Base-by-base conservation (phyloP, 1,140 invertebrate species). In the Hydropsyche tenuis region DNA sequence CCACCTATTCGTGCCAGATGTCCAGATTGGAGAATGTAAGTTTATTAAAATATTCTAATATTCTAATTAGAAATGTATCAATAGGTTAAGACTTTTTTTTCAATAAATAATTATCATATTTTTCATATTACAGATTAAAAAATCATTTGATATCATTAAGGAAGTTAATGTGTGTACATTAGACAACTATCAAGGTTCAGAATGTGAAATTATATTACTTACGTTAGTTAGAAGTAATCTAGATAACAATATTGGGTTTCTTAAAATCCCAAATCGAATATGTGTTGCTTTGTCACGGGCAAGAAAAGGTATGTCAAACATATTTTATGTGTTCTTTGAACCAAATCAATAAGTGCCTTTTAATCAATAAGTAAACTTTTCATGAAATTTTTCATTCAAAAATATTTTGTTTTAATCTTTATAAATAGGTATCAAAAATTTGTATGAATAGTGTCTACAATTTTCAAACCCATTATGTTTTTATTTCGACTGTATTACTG, bases 111-210 rank as follows among this genome's bases (percentile, higher is more conserved):
- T 4, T 9, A 37, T 4, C 30, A 37, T 37, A 9, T 4, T 4
- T 37, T 4, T 9, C 3, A 4, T 37, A 4, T 69, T 56, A 3
- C 30, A 68, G 65, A 4, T 68, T 0, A 70, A 69, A 68, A 73
- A 69, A 60, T 3, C 42, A 20, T 65, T 42, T 43, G 22, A 42
- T 20, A 16, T 30, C 1, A 18, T 76, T 14, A 27, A 64, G n/a
- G 30, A 84, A 14, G 83, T 90, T 7, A 83, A 85, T 65, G 86
- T 94, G 16, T 87, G 88, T 43, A 88, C 89, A 4, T 88, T 96
- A 0, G 94, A 96, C 80, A 94, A 93, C 80, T 95, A 88, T 80
- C 93, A 95, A 86, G 94, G 94, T 0, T 91, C 95, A 81, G 94
- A 96, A 82, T 92, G 89, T 45, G 90, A 94, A 76, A 94, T 96